Conservation (phyloP, 2,888 invertebrate species). For the Coelinius sp. region DNA sequence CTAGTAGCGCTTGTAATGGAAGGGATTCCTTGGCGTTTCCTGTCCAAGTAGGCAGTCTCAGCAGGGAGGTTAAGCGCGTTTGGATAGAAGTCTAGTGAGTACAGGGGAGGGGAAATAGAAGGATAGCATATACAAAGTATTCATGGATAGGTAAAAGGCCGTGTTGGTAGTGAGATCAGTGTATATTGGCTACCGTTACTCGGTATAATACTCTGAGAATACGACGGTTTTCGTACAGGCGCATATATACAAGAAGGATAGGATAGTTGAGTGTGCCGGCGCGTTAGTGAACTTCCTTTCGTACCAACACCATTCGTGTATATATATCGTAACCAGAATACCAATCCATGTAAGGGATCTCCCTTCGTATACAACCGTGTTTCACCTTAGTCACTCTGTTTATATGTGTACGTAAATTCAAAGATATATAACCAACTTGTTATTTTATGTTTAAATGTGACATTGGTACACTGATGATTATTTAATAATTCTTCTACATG, state of each 20-base stretch:
- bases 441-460: constrained; percentile 2
- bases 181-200: constrained; percentile 49
- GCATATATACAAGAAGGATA: constrained; percentile 22
- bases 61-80: constrained; percentile 22
- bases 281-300: constrained; percentile 49
- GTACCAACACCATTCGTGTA: constrained; percentile 43
- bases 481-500: background rate
- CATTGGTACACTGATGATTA: no score
- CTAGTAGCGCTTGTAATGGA: constrained; percentile 58
- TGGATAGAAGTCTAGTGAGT: constrained; percentile 3
- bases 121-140: constrained; percentile 65
- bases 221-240: constrained; percentile 44
- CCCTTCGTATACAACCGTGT: background rate
- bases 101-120: constrained; percentile 45
- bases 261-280: constrained; percentile 38
- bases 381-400: constrained; percentile 20
- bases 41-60: constrained; percentile 51
- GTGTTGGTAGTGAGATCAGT: constrained; percentile 33
- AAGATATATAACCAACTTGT: constrained; percentile 1
- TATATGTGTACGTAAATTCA: constrained; percentile 21
- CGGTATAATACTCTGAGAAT: constrained; percentile 31
- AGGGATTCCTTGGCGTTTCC: constrained; percentile 62
- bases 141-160: constrained; percentile 33
- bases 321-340: constrained; percentile 39
- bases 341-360: constrained; percentile 42